A percentile compares a stretch with the other conserved stretches of the same genome.
phyloP scores from a whole-genome alignment of 2,797 vertebrate species.

The Columba guinea region DNA sequence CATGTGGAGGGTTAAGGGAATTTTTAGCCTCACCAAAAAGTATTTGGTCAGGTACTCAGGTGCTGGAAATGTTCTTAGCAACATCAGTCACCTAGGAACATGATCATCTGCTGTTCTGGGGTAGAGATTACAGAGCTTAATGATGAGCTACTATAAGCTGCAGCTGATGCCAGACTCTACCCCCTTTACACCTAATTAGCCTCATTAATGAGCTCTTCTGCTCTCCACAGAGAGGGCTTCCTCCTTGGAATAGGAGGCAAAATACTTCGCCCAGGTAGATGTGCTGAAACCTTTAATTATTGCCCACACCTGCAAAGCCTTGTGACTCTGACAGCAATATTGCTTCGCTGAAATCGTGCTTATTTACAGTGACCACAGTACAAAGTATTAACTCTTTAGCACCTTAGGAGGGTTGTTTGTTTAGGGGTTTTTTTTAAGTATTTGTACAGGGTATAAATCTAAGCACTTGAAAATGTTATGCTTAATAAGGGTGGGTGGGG shows the following conservation, averaged over 20 bases:
- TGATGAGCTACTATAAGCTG: constrained; percentile 88
- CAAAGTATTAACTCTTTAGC: constrained; percentile 69
- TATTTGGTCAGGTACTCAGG: constrained; percentile 79
- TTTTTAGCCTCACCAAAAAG: constrained; percentile 69
- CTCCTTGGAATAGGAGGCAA: constrained; percentile 86
- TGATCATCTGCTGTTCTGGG: constrained; percentile 89
- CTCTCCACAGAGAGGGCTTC: constrained; percentile 83
- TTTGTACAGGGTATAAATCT: not conserved
- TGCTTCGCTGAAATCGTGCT: constrained; percentile 64
- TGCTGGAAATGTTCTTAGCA: constrained; percentile 76
- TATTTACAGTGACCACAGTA: constrained; percentile 69
- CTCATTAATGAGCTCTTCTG: constrained; percentile 88
- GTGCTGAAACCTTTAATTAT: constrained; percentile 85
- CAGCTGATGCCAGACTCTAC: constrained; percentile 92
- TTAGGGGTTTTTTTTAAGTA: not conserved
- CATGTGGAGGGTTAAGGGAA: constrained; percentile 70
- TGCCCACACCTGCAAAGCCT: constrained; percentile 81
- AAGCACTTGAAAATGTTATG: not conserved
- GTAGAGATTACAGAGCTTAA: constrained; percentile 93
- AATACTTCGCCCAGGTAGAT: constrained; percentile 87
- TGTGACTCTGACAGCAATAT: constrained; percentile 72
- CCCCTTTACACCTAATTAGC: constrained; percentile 98
- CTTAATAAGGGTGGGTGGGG: not conserved
- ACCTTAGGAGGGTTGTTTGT: not conserved
- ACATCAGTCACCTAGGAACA: constrained; percentile 80